Conservation (phyloP, 2,888 invertebrate species). For the Pyrrhosoma nymphula region DNA sequence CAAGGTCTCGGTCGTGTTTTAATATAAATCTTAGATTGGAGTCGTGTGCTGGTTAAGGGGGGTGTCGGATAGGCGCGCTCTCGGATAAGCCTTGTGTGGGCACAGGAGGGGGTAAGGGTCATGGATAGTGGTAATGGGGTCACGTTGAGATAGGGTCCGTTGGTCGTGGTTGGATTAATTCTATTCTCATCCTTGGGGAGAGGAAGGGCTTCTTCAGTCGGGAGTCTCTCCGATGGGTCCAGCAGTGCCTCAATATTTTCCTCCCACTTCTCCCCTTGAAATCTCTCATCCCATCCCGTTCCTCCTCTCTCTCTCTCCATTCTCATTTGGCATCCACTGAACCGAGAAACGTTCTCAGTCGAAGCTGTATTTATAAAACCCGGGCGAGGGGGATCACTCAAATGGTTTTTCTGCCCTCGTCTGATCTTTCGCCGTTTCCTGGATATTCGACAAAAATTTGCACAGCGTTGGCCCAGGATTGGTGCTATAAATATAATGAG, state of each 20-base stretch:
- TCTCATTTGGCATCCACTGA: not conserved
- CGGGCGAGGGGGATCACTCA: not conserved
- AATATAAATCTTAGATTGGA: slow-evolving; percentile 35
- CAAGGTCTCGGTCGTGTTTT: slow-evolving; percentile 27
- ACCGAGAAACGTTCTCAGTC: not conserved
- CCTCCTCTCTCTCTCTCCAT: not conserved
- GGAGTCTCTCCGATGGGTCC: not conserved
- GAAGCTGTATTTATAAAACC: slow-evolving; percentile 7
- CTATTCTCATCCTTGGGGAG: not conserved
- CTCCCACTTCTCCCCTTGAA: not conserved
- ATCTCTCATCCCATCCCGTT: not conserved
- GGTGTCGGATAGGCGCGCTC: not conserved
- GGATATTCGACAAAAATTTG: slow-evolving; percentile 31
- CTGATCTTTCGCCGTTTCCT: slow-evolving; percentile 2
- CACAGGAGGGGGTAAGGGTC: not conserved
- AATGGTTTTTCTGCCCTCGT: not conserved
- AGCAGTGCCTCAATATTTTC: not conserved
- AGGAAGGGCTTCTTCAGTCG: not conserved
- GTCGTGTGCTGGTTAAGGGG: not conserved
- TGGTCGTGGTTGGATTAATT: not conserved
- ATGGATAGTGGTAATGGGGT: not conserved
- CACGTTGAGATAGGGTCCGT: slow-evolving; percentile 10
- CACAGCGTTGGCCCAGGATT: not conserved
- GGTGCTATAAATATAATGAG: not conserved
- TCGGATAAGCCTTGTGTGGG: not conserved